phyloP scores from a whole-genome alignment of 1,140 invertebrate species.

The Acyrthosiphon pisum region DNA sequence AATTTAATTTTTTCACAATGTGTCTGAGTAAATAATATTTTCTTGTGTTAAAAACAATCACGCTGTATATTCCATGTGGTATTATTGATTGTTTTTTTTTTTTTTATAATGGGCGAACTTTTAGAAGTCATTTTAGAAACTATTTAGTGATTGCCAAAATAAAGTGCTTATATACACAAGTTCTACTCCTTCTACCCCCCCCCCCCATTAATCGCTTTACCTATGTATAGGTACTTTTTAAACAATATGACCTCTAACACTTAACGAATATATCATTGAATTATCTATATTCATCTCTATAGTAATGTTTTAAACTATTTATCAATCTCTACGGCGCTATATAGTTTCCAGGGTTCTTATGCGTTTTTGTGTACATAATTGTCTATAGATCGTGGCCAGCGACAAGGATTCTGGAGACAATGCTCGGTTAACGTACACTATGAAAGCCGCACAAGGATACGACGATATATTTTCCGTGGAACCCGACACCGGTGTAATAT shows the following conservation, averaged over 20 bases:
- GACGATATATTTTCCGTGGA: slow-evolving; percentile 81
- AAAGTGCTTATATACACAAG: background rate
- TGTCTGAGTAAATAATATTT: background rate
- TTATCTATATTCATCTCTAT: background rate
- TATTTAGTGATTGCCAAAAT: background rate
- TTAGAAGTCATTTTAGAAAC: slow-evolving; percentile 9
- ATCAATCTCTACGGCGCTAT: background rate
- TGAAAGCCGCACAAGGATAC: slow-evolving; percentile 74
- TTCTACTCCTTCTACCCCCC: background rate
- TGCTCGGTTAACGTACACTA: slow-evolving; percentile 79
- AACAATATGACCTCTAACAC: background rate
- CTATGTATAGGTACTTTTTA: background rate
- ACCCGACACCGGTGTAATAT: slow-evolving; percentile 80
- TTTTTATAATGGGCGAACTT: background rate
- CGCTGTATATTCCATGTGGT: background rate
- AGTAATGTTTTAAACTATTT: background rate
- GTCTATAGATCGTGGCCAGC: slow-evolving; percentile 77
- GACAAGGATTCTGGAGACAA: slow-evolving; percentile 85
- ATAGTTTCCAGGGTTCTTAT: background rate
- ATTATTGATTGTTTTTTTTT: background rate
- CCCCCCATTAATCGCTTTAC: background rate
- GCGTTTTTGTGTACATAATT: background rate
- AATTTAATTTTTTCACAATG: background rate
- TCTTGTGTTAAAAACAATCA: background rate
- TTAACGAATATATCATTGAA: background rate